These are phyloP conservation scores for Pachydiplax longipennis DNA, from an alignment of 2,888 invertebrate species.

Conservation along the genomic window DNA sequence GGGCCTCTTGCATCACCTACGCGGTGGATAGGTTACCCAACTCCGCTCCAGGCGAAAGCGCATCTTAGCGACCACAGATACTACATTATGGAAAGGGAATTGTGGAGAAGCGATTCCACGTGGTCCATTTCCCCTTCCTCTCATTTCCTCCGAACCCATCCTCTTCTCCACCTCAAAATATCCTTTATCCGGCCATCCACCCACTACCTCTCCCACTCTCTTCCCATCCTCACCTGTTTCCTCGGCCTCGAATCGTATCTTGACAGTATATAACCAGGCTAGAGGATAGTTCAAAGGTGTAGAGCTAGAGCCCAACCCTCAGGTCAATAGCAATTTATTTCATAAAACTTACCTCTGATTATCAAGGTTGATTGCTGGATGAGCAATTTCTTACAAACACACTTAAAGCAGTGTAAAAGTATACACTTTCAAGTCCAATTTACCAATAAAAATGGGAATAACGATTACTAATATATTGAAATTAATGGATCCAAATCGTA, in stretches of 20 bases:
- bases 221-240: not conserved
- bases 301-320: no score
- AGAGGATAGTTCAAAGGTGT: no score
- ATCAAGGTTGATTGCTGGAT: no score
- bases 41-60: not conserved
- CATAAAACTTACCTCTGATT: no score
- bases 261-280: not conserved
- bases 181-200: not conserved
- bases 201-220: not conserved
- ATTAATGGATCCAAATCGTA: no score
- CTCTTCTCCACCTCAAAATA: not conserved
- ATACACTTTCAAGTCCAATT: no score
- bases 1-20: not conserved
- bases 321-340: no score
- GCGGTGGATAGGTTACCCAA: not conserved
- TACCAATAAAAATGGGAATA: no score
- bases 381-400: no score
- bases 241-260: not conserved
- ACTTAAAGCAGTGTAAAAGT: no score
- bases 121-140: slow-evolving; percentile 20
- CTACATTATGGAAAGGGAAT: not conserved
- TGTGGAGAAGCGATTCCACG: not conserved
- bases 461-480: no score
- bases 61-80: not conserved
- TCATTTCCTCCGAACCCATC: not conserved